Conservation (phyloP, 2,888 invertebrate species). For the Pilophorus perplexus region DNA sequence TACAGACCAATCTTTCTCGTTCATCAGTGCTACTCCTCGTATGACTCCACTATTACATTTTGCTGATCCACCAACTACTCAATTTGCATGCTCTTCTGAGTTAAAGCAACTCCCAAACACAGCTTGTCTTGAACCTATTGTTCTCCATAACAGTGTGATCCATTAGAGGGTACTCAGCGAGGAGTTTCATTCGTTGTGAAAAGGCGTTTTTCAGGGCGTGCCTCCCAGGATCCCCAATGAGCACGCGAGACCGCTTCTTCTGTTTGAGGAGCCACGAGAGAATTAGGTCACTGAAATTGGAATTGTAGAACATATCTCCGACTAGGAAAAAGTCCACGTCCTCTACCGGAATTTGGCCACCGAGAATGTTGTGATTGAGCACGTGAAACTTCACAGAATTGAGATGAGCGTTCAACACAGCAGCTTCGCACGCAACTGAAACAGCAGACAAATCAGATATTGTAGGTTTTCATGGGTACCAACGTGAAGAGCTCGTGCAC, state of each 20-base stretch:
- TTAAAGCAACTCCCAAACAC: slow-evolving; percentile 54
- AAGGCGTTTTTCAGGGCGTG: slow-evolving; percentile 52
- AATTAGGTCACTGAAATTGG: slow-evolving; percentile 57
- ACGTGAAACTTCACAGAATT: slow-evolving; percentile 55
- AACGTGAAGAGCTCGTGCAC: too few relatives aligned
- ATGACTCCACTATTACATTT: too few relatives aligned
- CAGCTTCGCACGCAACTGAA: slow-evolving; percentile 58
- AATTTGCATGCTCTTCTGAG: too few relatives aligned
- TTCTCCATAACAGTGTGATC: slow-evolving; percentile 57
- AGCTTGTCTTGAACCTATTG: slow-evolving; percentile 57
- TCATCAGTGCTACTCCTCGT: too few relatives aligned
- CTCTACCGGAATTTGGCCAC: slow-evolving; percentile 50
- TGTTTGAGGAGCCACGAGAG: slow-evolving; percentile 58
- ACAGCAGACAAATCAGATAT: slow-evolving; percentile 45
- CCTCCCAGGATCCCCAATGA: slow-evolving; percentile 63
- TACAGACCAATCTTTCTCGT: too few relatives aligned
- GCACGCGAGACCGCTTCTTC: slow-evolving; percentile 51
- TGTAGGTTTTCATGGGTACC: too few relatives aligned
- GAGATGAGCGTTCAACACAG: slow-evolving; percentile 56
- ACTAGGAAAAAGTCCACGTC: slow-evolving; percentile 61
- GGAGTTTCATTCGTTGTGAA: slow-evolving; percentile 23
- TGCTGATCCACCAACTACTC: too few relatives aligned
- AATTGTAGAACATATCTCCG: slow-evolving; percentile 70
- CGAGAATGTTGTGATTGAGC: slow-evolving; percentile 55
- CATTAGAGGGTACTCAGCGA: slow-evolving; percentile 55